Evolutionary conservation across 2,113 vertebrate genomes (phyloP).

Genomic region (Atractosteus spatula): DNA sequence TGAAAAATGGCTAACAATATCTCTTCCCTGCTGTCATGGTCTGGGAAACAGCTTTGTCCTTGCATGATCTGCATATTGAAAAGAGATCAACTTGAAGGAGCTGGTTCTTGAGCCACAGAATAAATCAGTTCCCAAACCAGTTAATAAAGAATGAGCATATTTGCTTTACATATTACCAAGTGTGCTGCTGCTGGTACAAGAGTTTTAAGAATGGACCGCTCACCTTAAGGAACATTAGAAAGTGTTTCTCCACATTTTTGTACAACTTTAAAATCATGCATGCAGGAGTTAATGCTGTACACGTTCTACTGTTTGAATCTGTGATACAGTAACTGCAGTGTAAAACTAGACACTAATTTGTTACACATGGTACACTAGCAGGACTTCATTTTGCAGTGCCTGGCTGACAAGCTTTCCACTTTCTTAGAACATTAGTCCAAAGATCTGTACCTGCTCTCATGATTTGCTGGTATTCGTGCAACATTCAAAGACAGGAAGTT

Average conservation of each 20-base stretch:
- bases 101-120: neutral
- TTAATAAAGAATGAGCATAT: neutral
- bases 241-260: too few species aligned
- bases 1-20: neutral
- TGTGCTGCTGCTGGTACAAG: too few species aligned
- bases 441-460: too few species aligned
- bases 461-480: too few species aligned
- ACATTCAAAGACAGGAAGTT: too few species aligned
- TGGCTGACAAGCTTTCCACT: too few species aligned
- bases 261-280: too few species aligned
- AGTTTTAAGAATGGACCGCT: too few species aligned
- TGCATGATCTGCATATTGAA: neutral
- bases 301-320: neutral
- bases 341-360: conserved; percentile 11
- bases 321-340: conserved; percentile 6
- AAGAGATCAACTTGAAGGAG: neutral
- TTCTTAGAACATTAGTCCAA: too few species aligned
- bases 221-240: too few species aligned
- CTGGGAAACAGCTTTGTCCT: neutral
- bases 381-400: too few species aligned
- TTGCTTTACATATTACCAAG: too few species aligned
- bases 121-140: neutral
- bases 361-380: neutral
- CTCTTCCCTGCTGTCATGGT: neutral
- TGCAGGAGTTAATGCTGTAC: neutral